Conservation (phyloP, 2,113 vertebrate species). For the Lutjanus erythropterus region DNA sequence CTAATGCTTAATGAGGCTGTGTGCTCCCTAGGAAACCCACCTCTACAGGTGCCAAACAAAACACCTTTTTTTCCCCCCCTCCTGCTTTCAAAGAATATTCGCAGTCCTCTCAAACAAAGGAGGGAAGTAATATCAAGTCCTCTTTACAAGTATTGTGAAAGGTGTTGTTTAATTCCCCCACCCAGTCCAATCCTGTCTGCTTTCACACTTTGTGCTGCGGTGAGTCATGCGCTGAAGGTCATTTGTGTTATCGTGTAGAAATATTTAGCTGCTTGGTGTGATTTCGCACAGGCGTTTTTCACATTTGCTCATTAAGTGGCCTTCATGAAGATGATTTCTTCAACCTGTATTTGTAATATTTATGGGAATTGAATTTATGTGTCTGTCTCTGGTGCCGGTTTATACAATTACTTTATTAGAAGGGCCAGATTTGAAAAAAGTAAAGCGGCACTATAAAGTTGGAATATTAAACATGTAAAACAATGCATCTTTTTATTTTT, state of each 20-base stretch:
- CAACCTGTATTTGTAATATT: constrained; percentile 5
- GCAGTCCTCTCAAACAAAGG: constrained; percentile 35
- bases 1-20: constrained; percentile 73
- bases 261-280: constrained; percentile 45
- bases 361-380: too few relatives aligned
- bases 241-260: constrained; percentile 40
- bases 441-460: too few relatives aligned
- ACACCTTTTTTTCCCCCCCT: constrained; percentile 24
- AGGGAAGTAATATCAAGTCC: constrained; percentile 22
- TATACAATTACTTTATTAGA: too few relatives aligned
- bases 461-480: too few relatives aligned
- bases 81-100: constrained; percentile 43
- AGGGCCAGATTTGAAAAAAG: too few relatives aligned
- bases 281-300: constrained; percentile 43
- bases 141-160: constrained; percentile 11
- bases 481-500: too few relatives aligned
- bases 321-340: constrained; percentile 3
- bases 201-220: constrained; percentile 48
- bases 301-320: constrained; percentile 42
- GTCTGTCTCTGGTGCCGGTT: too few relatives aligned
- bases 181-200: constrained; percentile 22
- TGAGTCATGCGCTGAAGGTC: constrained; percentile 54
- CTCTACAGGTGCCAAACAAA: constrained; percentile 78
- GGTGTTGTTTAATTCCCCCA: constrained; percentile 34
- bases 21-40: constrained; percentile 66